Evolutionary conservation across 2,113 vertebrate species (phyloP), one percentile per base, ranked within the genome.

Genomic region (Petaurus breviceps): DNA sequence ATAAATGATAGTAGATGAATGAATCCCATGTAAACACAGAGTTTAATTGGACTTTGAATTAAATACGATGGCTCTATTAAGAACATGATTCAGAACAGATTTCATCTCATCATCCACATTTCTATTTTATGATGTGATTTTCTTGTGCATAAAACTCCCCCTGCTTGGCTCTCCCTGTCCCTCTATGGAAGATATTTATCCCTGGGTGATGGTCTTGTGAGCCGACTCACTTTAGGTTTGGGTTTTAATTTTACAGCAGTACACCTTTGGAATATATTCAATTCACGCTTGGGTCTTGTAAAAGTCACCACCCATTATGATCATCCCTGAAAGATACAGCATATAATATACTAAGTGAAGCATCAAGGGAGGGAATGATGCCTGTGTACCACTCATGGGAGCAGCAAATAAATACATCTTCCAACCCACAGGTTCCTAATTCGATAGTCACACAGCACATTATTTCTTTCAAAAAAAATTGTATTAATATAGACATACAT

Each of bases 31-130:
- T 28, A 37, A 49, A 94, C 28, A 14, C 43, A 61, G 16, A 77
- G 91, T 97, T 53, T 91, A 96, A 92, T 93, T 97, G 91, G 50
- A 37, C 31, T 61, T 49, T 54, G 28, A 84, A 96, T 57, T 61
- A 54, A 14, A 22, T 93, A 28, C 22, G 55, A 24, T 19, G 91
- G 49, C 68, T n/a, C 10, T 77, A 92, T 51, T 52, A 94, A 95
- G 37, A 31, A 90, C 12, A 91, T 92, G 43, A 95, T 89, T 96
- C 2, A 49, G 96, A 92, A 51, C 28, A 93, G 43, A 68, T n/a
- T 57, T 94, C 0, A 16, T 77, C 61, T 77, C 91, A 47, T 90
- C 96, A 94, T 47, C 0, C 43, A 24, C 92, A 91, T 90, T 91
- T 94, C 91, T 61, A 84, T 94, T 57, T 96, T 93, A 47, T 93